Conservation (phyloP, 2,113 vertebrate genomes). For the Crotalus helleri region DNA sequence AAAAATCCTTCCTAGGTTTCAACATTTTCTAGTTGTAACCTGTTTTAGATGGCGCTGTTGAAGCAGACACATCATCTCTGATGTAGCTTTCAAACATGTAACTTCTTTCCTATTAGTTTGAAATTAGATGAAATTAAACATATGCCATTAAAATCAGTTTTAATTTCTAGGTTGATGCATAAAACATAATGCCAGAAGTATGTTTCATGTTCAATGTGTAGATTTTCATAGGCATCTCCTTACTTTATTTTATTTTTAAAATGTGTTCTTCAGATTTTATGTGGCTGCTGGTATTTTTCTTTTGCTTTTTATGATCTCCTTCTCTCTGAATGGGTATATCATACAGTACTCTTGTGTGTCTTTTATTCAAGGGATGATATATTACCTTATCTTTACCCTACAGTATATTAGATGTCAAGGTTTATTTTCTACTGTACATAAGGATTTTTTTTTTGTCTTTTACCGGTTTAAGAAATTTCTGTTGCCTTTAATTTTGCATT, state of each 20-base stretch:
- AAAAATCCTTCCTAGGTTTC: conserved; percentile 20
- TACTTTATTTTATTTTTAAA: not conserved
- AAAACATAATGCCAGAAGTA: not conserved
- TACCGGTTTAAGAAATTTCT: not conserved
- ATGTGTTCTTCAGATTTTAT: not conserved
- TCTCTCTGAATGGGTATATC: not conserved
- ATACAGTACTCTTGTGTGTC: not conserved
- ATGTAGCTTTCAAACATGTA: not conserved
- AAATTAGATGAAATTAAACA: conserved; percentile 8
- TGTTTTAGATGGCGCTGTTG: conserved; percentile 22
- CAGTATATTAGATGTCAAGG: not conserved
- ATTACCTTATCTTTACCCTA: not conserved
- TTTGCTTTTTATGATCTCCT: not conserved
- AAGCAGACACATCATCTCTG: not conserved
- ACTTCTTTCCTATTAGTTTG: conserved; percentile 15
- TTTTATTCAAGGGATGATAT: not conserved
- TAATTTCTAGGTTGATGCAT: conserved; percentile 22
- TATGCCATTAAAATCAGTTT: not conserved
- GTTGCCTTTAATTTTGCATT: not conserved
- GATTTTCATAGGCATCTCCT: not conserved
- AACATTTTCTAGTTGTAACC: conserved; percentile 35
- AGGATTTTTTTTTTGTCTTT: not conserved
- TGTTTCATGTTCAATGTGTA: not conserved
- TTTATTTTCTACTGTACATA: not conserved
- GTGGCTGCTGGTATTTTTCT: not conserved